Evolutionary conservation across 1,140 invertebrate genomes (phyloP).

Genomic region (Trichomalopsis sarcophagae): DNA sequence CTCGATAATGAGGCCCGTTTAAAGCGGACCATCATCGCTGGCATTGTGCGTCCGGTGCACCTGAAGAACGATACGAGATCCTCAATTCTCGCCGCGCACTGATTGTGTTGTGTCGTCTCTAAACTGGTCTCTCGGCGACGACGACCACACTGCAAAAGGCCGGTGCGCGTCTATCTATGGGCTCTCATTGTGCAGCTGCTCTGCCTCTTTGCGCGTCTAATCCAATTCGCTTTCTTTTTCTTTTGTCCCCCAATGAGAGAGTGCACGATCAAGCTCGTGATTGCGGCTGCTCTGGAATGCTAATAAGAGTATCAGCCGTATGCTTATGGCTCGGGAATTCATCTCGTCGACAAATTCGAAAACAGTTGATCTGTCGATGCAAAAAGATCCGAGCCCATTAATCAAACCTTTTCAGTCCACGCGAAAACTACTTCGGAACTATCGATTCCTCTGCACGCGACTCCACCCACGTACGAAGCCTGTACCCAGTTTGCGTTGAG

Average conservation of each 20-base stretch:
- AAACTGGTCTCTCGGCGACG: not conserved
- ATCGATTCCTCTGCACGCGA: not conserved
- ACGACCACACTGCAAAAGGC: not conserved
- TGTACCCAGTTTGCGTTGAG: not conserved
- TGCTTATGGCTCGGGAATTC: too few relatives aligned
- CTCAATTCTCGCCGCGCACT: constrained; percentile 26
- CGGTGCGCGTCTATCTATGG: not conserved
- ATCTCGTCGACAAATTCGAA: too few relatives aligned
- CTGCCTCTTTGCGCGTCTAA: not conserved
- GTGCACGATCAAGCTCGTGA: not conserved
- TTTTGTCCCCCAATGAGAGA: not conserved
- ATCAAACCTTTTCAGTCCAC: not conserved
- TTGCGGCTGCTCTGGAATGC: not conserved
- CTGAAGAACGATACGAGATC: constrained; percentile 29
- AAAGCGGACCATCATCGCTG: constrained; percentile 26
- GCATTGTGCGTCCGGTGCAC: constrained; percentile 12
- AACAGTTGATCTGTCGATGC: not conserved
- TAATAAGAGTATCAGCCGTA: not conserved
- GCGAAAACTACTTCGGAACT: not conserved
- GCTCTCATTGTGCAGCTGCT: not conserved
- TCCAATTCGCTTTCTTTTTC: not conserved
- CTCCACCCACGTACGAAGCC: too few relatives aligned
- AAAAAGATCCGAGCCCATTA: not conserved
- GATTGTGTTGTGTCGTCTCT: not conserved
- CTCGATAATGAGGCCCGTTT: constrained; percentile 39